Percentiles rank a stretch among this genome's conserved stretches.
Evolutionary conservation across 2,797 vertebrate genomes (phyloP).

Genomic region (Okamejei kenojei): DNA sequence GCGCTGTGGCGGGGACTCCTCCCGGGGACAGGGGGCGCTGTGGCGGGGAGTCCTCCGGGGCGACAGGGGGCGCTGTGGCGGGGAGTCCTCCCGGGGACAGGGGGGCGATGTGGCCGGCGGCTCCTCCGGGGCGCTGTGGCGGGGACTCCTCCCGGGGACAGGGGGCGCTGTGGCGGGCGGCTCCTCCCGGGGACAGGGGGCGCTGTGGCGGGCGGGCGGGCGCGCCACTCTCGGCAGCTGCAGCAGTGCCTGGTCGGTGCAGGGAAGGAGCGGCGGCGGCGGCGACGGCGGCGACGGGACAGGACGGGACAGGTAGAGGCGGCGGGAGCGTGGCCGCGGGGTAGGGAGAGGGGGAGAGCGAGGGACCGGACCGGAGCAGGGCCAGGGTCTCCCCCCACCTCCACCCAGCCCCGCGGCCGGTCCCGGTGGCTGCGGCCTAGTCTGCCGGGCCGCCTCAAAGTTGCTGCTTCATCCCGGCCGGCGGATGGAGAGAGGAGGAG

Average conservation of each 20-base stretch:
- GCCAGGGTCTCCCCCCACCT: background rate
- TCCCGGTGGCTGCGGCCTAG: background rate
- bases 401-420: no score
- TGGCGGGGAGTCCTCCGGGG: no score
- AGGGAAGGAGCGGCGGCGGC: background rate
- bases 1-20: no score
- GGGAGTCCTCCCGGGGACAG: no score
- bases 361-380: background rate
- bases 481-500: no score
- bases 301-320: background rate
- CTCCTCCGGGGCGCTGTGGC: no score
- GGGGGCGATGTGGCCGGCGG: background rate
- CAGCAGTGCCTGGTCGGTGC: background rate
- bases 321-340: constrained; percentile 36
- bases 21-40: no score
- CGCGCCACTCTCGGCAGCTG: background rate
- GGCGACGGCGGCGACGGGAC: background rate
- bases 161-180: no score
- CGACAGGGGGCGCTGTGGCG: no score
- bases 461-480: background rate
- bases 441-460: background rate
- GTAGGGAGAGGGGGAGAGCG: constrained; percentile 38
- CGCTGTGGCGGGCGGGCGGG: background rate
- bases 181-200: no score
- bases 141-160: no score